Evolutionary conservation across 1,140 invertebrate species (phyloP).

Genomic region (Drosophila sucinea): DNA sequence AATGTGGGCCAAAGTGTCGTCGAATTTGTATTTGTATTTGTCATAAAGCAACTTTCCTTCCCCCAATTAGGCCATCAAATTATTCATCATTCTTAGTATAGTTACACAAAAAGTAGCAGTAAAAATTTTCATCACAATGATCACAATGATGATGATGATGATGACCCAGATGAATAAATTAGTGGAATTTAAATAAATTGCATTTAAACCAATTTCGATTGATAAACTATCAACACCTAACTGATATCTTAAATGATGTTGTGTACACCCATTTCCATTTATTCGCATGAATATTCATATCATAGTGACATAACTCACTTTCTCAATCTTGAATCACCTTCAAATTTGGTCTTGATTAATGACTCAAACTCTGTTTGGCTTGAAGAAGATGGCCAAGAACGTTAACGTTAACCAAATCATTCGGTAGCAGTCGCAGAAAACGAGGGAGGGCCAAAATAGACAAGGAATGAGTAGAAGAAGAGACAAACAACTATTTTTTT

Average conservation of each 20-base stretch:
- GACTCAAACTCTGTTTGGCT: not conserved
- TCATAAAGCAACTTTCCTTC: conserved; percentile 41
- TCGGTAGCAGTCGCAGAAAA: not conserved
- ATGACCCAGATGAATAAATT: conserved; percentile 9
- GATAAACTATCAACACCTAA: not conserved
- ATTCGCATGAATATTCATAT: conserved; percentile 1
- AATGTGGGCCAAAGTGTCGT: conserved; percentile 45
- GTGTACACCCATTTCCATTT: not conserved
- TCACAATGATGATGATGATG: not conserved
- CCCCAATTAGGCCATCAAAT: conserved; percentile 63
- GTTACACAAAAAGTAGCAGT: conserved; percentile 25
- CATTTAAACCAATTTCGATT: not conserved
- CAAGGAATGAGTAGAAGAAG: not conserved
- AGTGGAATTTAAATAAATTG: not conserved
- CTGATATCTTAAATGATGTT: too few species aligned
- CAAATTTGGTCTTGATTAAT: not conserved
- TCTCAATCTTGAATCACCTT: not conserved
- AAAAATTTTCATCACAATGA: conserved; percentile 6
- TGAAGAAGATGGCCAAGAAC: not conserved
- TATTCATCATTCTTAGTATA: conserved; percentile 45
- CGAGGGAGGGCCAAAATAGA: not conserved
- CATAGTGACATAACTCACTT: not conserved
- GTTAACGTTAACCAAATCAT: not conserved
- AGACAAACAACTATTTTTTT: conserved; percentile 31
- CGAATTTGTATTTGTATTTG: conserved; percentile 20